Evolutionary conservation across 2,888 invertebrate genomes (phyloP), one percentile per base, ranked within the genome.

Genomic region (Chrysomela aeneicollis): DNA sequence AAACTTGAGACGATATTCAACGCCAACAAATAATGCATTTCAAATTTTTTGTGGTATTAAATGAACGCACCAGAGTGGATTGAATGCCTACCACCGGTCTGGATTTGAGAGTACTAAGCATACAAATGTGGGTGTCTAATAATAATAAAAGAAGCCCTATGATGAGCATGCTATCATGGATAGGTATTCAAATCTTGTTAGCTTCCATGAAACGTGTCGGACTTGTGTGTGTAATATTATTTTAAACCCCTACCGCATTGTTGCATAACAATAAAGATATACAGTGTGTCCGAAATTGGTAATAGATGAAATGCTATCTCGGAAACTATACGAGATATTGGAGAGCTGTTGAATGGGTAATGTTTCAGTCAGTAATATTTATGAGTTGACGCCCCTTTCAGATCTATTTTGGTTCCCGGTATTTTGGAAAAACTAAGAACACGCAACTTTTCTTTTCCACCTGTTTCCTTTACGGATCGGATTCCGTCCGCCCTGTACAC

Each of bases 171-270:
- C 9, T 9, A 42, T 15, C 1, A 15, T n/a, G 12, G 42, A 15
- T 42, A n/a, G 42, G 42, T n/a, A 30, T 55, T 35, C 50, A 60
- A 64, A 69, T 69, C 68, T 63, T 58, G 46, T 69, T 69, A 69
- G 42, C 21, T 12, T 52, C 18, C 35, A 52, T 50, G 30, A 21
- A 46, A 57, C 42, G 21, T 63, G 63, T 54, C 55, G 42, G 30
- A 17, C 9, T 54, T 52, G 9, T 47, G 8, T 52, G 52, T 50
- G 54, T 54, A 60, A 64, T 32, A 6, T 47, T 37, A 60, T 21
- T 6, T 47, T 37, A 15, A 55, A 22, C 32, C 35, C 15, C 22
- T 22, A 5, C 10, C n/a, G 15, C 32, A 19, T 42, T 12, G 35
- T 35, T 35, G 35, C 35, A 35, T 9, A 35, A 35, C 35, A 35